phyloP scores from a whole-genome alignment of 2,797 vertebrate genomes.

The Geotrypetes seraphini region DNA sequence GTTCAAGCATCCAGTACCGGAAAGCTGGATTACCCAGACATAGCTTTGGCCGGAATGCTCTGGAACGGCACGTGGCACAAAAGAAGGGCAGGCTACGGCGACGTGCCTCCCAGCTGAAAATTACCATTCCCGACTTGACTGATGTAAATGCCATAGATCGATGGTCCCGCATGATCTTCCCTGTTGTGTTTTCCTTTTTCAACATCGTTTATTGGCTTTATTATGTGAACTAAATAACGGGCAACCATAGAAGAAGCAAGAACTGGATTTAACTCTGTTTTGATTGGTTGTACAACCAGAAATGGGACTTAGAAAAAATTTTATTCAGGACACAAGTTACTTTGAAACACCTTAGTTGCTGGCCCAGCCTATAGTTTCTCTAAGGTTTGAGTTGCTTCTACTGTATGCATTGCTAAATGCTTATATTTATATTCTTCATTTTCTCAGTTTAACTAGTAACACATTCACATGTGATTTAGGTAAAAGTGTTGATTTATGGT shows the following conservation, averaged over 20 bases:
- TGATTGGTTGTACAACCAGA: slow-evolving; percentile 64
- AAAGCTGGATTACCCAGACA: slow-evolving; percentile 83
- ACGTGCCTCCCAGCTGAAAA: slow-evolving; percentile 89
- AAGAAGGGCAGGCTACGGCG: slow-evolving; percentile 92
- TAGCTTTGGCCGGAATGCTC: slow-evolving; percentile 81
- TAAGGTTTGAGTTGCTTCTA: slow-evolving; percentile 43
- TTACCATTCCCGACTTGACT: slow-evolving; percentile 94
- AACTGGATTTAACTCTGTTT: slow-evolving; percentile 60
- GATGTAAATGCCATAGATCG: slow-evolving; percentile 97
- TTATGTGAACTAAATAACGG: slow-evolving; percentile 86
- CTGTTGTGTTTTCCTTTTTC: slow-evolving; percentile 94
- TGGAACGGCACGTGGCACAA: slow-evolving; percentile 86
- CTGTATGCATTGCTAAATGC: slow-evolving; percentile 6
- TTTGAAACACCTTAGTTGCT: slow-evolving; percentile 83
- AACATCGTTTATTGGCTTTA: slow-evolving; percentile 98
- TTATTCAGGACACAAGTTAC: slow-evolving; percentile 70
- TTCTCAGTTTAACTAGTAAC: slow-evolving; percentile 32
- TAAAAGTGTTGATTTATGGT: slow-evolving; percentile 21
- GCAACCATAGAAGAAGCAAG: slow-evolving; percentile 39
- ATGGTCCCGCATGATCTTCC: slow-evolving; percentile 97
- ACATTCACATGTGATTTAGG: slow-evolving; percentile 25
- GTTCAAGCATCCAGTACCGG: slow-evolving; percentile 86
- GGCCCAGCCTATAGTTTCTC: too few species aligned
- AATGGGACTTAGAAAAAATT: slow-evolving; percentile 69
- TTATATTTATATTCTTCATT: slow-evolving; percentile 28